phyloP scores from a whole-genome alignment of 2,797 vertebrate species.

The Catostomus latipinnis region DNA sequence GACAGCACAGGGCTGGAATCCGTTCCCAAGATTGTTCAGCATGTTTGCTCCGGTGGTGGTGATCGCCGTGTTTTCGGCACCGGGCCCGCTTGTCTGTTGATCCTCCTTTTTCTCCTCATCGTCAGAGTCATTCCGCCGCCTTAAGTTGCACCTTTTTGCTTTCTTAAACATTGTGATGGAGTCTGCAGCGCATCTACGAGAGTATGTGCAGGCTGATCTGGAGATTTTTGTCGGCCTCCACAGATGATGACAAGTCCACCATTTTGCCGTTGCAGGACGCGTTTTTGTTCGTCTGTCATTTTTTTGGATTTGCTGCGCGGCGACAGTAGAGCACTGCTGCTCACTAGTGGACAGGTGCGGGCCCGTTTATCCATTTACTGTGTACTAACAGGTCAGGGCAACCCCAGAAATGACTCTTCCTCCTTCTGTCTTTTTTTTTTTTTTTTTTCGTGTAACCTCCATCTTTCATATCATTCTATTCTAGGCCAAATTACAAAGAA shows the following conservation, averaged over 20 bases:
- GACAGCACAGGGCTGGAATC: constrained; percentile 66
- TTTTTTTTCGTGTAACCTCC: too few relatives aligned
- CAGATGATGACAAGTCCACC: constrained; percentile 35
- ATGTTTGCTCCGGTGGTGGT: constrained; percentile 40
- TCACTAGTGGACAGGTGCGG: background rate
- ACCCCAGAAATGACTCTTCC: too few relatives aligned
- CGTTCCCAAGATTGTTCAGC: constrained; percentile 81
- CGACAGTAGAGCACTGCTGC: background rate
- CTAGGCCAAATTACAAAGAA: too few relatives aligned
- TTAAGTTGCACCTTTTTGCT: constrained; percentile 89
- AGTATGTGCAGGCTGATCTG: background rate
- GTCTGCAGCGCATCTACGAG: background rate
- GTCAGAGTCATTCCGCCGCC: constrained; percentile 93
- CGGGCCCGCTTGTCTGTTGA: constrained; percentile 73
- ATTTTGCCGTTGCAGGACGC: constrained; percentile 43
- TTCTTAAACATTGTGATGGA: constrained; percentile 88
- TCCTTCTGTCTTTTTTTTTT: too few relatives aligned
- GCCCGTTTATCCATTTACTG: background rate
- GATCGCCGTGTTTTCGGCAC: constrained; percentile 70
- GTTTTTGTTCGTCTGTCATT: background rate
- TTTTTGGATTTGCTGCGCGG: background rate
- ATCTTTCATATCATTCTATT: too few relatives aligned
- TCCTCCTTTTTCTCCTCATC: constrained; percentile 86
- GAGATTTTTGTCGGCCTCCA: constrained; percentile 25
- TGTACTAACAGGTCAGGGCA: too few relatives aligned